phyloP scores from a whole-genome alignment of 2,888 invertebrate genomes.

The Cephalotes varians region DNA sequence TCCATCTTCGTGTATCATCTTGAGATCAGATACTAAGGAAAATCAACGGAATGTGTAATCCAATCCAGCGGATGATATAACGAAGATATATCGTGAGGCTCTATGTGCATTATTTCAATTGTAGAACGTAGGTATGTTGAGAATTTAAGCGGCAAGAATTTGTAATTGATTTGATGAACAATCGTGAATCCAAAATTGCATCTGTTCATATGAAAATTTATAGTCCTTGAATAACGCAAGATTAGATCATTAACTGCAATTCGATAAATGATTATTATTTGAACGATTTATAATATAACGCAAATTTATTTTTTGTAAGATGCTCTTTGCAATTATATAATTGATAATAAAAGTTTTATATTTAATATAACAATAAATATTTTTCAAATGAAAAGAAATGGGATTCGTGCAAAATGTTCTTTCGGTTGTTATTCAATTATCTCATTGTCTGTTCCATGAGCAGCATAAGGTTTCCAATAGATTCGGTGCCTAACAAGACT shows the following conservation, averaged over 20 bases:
- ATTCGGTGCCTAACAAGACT: neutral
- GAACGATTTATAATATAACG: neutral
- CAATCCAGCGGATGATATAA: neutral
- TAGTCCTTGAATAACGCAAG: neutral
- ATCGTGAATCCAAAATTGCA: neutral
- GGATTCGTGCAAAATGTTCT: neutral
- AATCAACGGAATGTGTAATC: conserved; percentile 21
- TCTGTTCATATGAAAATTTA: neutral
- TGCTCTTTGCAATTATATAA: neutral
- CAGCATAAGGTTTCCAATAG: neutral
- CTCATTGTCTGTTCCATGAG: neutral
- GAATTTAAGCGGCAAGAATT: conserved; percentile 26
- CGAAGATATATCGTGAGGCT: neutral
- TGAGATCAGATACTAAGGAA: neutral
- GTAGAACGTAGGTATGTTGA: conserved; percentile 3
- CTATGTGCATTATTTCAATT: conserved; percentile 27
- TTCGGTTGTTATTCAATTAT: conserved; percentile 8
- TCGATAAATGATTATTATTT: neutral
- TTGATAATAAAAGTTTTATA: neutral
- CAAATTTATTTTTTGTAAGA: neutral
- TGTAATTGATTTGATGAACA: neutral
- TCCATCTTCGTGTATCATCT: conserved; percentile 2
- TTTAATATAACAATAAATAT: neutral
- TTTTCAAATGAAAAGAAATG: neutral
- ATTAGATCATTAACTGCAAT: neutral